A percentile compares a stretch with the other conserved stretches of the same genome.
phyloP scores from a whole-genome alignment of 2,888 invertebrate species.

The Euspilapteryx auroguttella region DNA sequence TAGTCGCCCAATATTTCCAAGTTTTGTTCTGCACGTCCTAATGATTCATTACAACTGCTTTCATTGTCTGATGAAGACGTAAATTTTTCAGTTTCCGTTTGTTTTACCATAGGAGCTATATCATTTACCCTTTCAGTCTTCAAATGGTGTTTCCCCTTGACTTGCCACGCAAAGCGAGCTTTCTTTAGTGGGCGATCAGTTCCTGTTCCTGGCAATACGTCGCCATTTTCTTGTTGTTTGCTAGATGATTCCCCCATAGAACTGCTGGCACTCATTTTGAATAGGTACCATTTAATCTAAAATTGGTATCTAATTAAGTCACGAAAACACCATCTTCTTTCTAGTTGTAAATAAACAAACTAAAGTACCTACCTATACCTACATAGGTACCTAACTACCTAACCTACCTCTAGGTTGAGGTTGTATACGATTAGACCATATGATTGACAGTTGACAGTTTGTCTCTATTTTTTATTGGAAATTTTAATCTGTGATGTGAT shows the following conservation, averaged over 20 bases:
- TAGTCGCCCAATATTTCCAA: slow-evolving; percentile 37
- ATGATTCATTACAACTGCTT: slow-evolving; percentile 15
- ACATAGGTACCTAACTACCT: no score
- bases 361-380: no score
- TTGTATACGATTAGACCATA: no score
- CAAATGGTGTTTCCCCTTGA: slow-evolving; percentile 66
- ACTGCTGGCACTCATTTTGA: no score
- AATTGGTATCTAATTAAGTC: no score
- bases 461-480: no score
- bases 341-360: no score
- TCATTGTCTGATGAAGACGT: slow-evolving; percentile 17
- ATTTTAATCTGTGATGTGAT: no score
- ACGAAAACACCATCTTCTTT: no score
- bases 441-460: no score
- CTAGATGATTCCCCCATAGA: slow-evolving; percentile 44
- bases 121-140: slow-evolving; percentile 33
- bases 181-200: slow-evolving; percentile 66
- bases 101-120: slow-evolving; percentile 10
- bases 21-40: slow-evolving; percentile 30
- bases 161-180: slow-evolving; percentile 68
- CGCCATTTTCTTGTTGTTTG: slow-evolving; percentile 55
- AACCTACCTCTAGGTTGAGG: no score
- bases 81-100: slow-evolving; percentile 13
- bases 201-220: slow-evolving; percentile 44
- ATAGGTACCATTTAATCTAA: no score